A percentile compares a stretch with the other conserved stretches of the same genome.
These are phyloP conservation scores for Dryobotodes eremita DNA, from an alignment of 2,888 invertebrate genomes.

Conservation along the genomic window DNA sequence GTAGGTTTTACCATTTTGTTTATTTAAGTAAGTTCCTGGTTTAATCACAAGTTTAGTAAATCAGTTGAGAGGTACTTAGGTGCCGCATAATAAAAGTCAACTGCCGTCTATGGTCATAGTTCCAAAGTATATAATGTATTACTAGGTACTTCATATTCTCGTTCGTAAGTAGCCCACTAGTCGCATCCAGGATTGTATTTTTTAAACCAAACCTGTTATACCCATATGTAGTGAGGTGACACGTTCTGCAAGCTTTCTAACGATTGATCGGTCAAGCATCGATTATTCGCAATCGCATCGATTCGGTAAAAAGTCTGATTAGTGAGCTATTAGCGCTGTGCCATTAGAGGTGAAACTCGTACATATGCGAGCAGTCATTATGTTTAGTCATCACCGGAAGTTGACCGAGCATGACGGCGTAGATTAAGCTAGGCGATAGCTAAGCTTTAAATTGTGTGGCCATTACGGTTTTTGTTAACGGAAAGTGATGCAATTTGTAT, in stretches of 20 bases:
- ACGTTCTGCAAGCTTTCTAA: constrained; percentile 61
- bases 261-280: constrained; percentile 57
- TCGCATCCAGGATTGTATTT: constrained; percentile 25
- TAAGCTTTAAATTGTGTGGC: constrained; percentile 30
- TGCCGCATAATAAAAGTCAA: not conserved
- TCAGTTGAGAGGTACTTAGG: not conserved
- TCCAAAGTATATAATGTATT: not conserved
- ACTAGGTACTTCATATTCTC: not conserved
- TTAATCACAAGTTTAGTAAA: not conserved
- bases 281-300: constrained; percentile 63
- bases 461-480: constrained; percentile 9
- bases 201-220: constrained; percentile 12
- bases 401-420: constrained; percentile 17
- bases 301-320: constrained; percentile 64
- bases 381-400: constrained; percentile 60
- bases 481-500: constrained; percentile 25
- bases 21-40: not conserved
- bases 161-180: not conserved
- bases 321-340: constrained; percentile 55
- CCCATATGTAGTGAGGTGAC: constrained; percentile 26
- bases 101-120: not conserved
- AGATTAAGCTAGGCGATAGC: constrained; percentile 43
- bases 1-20: not conserved
- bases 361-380: constrained; percentile 58
- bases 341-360: constrained; percentile 64